phyloP scores from a whole-genome alignment of 2,888 invertebrate genomes.

The Lucinisca nassula region DNA sequence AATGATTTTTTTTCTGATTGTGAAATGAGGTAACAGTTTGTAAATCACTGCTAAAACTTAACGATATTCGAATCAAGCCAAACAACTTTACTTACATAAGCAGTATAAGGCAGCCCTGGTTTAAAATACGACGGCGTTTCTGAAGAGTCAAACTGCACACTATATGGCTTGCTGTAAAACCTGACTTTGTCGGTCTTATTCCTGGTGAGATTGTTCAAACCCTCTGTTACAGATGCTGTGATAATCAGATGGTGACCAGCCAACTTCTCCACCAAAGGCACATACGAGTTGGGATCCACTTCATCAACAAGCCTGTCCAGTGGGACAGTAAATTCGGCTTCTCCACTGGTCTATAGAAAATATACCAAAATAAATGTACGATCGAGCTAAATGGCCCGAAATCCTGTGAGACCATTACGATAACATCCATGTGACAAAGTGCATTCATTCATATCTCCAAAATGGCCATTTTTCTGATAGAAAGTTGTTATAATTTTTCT shows the following conservation, averaged over 20 bases:
- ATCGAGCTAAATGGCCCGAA: too few species aligned
- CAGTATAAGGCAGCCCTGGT: not conserved
- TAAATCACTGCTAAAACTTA: too few species aligned
- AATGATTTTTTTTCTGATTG: too few species aligned
- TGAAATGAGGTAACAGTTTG: too few species aligned
- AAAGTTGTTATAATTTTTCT: too few species aligned
- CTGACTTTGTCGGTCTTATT: constrained; percentile 88
- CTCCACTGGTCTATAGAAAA: constrained; percentile 9
- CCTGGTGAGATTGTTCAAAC: constrained; percentile 89
- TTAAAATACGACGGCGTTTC: not conserved
- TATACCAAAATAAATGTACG: too few species aligned
- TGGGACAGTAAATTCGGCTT: not conserved
- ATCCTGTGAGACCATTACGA: too few species aligned
- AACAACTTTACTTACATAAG: not conserved
- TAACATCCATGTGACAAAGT: too few species aligned
- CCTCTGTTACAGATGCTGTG: constrained; percentile 95
- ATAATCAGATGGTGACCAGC: not conserved
- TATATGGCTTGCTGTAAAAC: constrained; percentile 93
- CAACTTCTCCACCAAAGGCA: not conserved
- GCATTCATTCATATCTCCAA: too few species aligned
- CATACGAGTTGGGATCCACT: not conserved
- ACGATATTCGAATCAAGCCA: too few species aligned
- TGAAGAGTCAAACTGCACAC: constrained; percentile 91
- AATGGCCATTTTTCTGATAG: too few species aligned
- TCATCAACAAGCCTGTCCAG: not conserved